A percentile compares a stretch with the other conserved stretches of the same genome.
phyloP scores from a whole-genome alignment of 2,888 invertebrate genomes.

The Apamea crenata region DNA sequence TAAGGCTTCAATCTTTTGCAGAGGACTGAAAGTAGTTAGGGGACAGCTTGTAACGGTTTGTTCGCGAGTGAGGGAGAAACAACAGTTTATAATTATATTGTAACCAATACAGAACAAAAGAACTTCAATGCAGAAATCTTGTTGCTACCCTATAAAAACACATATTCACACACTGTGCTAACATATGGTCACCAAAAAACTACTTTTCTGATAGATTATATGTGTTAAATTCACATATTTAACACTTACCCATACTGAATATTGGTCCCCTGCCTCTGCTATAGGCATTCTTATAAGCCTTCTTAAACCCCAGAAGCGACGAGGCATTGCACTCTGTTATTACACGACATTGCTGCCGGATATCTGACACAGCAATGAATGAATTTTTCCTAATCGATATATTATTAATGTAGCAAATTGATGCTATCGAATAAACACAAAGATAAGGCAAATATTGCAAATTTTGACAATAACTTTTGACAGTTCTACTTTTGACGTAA shows the following conservation, averaged over 20 bases:
- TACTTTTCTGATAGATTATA: background rate
- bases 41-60: slow-evolving; percentile 20
- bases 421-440: slow-evolving; percentile 42
- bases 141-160: background rate
- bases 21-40: slow-evolving; percentile 18
- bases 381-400: slow-evolving; percentile 36
- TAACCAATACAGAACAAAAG: slow-evolving; percentile 34
- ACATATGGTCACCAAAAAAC: slow-evolving; percentile 33
- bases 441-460: slow-evolving; percentile 3
- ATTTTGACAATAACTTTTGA: slow-evolving; percentile 29
- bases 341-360: slow-evolving; percentile 75
- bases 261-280: slow-evolving; percentile 89
- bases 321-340: slow-evolving; percentile 75
- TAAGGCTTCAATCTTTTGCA: background rate
- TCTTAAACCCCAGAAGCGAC: slow-evolving; percentile 82
- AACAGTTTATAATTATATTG: slow-evolving; percentile 15
- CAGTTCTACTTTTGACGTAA: slow-evolving; percentile 35
- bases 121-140: background rate
- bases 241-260: slow-evolving; percentile 91
- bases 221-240: background rate
- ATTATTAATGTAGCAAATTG: slow-evolving; percentile 41
- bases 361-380: slow-evolving; percentile 72
- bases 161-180: background rate
- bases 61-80: slow-evolving; percentile 23
- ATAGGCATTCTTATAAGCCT: slow-evolving; percentile 91